Base-by-base conservation (phyloP, 2,888 invertebrate genomes). In the Drosophila meridionalis region DNA sequence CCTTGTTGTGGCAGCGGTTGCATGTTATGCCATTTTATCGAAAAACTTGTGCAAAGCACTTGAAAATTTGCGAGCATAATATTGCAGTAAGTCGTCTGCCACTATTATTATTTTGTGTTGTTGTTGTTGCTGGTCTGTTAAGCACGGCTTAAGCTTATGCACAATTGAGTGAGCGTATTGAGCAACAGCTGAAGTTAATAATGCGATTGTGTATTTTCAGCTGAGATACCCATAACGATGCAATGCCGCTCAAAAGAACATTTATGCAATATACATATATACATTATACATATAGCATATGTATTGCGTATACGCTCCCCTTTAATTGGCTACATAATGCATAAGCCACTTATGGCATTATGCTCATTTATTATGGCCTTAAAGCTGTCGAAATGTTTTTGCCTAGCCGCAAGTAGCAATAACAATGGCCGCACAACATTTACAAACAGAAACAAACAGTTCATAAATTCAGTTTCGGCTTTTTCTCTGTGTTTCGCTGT, bases 1-100 rank as follows among this genome's bases (percentile, higher is more conserved):
- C 87, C 87, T 73, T 73, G 67, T 63, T 75, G 59, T 59, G 58
- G 55, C 62, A 65, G 60, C 55, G 78, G 64, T 62, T 81, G 78
- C 74, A 70, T 84, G 78, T 71, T 81, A 42, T 62, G 64, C 43
- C 74, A 47, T 69, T 84, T 84, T 82, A 84, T 89, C 58, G 66
- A 43, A 69, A 87, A 85, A 89, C 70, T 85, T 85, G 60, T 36
- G 74, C 55, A 45, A 73, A 77, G 73, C 66, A 71, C 77, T 87
- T 85, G 72, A 69, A 82, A 82, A 79, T 84, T 81, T 63, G 59
- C 47, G 67, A 53, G 71, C 77, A 69, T 76, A 76, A 76, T 85
- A 20, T 20, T 20, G 20, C 20, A 30, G 30, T 42, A 73, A 80
- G 68, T 66, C 55, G 58, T 65, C 45, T 45, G 6, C 30, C 57